Conservation (phyloP, 1,140 invertebrate species). For the Agrypnia vestita region DNA sequence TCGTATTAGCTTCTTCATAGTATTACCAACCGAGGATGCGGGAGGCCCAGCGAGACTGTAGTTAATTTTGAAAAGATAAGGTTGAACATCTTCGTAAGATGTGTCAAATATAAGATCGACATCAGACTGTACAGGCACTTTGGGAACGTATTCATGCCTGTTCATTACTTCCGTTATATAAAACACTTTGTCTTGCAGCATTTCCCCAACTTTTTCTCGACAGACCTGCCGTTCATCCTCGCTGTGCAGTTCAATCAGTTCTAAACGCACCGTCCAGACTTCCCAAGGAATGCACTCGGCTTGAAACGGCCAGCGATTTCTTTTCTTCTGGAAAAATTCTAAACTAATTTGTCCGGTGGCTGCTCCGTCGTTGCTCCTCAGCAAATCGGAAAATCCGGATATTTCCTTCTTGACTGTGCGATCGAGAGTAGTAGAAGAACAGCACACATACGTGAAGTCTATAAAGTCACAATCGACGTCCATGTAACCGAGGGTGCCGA, state of each 20-base stretch:
- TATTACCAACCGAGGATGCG: slow-evolving; percentile 84
- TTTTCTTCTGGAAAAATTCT: slow-evolving; percentile 96
- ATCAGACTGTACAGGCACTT: slow-evolving; percentile 94
- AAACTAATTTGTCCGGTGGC: slow-evolving; percentile 91
- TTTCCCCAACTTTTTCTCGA: slow-evolving; percentile 91
- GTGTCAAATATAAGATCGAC: slow-evolving; percentile 96
- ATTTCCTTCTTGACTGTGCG: slow-evolving; percentile 86
- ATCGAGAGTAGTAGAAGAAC: slow-evolving; percentile 86
- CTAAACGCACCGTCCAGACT: slow-evolving; percentile 95
- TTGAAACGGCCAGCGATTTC: slow-evolving; percentile 89
- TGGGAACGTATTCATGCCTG: slow-evolving; percentile 94
- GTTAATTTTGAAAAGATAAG: slow-evolving; percentile 93
- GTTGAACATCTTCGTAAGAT: slow-evolving; percentile 92
- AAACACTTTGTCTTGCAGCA: slow-evolving; percentile 93
- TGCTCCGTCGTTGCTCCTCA: slow-evolving; percentile 83
- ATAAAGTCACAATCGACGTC: slow-evolving; percentile 98
- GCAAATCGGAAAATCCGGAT: slow-evolving; percentile 87
- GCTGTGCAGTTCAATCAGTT: slow-evolving; percentile 87
- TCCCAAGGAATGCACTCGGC: slow-evolving; percentile 96
- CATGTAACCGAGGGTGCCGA: slow-evolving; percentile 94
- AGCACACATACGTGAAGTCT: slow-evolving; percentile 97
- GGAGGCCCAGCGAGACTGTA: slow-evolving; percentile 83
- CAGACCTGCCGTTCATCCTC: slow-evolving; percentile 92
- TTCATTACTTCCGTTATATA: slow-evolving; percentile 97
- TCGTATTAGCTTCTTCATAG: slow-evolving; percentile 91